A percentile compares a stretch with the other conserved stretches of the same genome.
phyloP scores from a whole-genome alignment of 2,113 vertebrate genomes.

The Amazona vittata region DNA sequence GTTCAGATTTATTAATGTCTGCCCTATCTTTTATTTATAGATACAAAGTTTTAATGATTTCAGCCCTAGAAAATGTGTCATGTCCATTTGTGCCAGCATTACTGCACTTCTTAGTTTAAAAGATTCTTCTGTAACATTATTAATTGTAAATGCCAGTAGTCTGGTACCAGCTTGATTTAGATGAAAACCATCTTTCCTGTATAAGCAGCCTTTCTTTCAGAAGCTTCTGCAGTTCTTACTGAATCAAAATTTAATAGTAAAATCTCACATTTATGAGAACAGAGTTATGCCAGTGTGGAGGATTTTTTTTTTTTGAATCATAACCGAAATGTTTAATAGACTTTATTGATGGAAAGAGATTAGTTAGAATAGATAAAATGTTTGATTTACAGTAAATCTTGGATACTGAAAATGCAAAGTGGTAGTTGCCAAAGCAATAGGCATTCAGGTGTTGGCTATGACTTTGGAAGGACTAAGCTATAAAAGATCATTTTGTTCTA shows the following conservation, averaged over 20 bases:
- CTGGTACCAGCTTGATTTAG: background rate
- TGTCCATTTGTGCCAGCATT: background rate
- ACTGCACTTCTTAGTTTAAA: background rate
- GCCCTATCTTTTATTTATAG: slow-evolving; percentile 56
- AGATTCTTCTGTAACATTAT: background rate
- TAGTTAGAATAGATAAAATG: background rate
- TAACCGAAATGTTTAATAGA: background rate
- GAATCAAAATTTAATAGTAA: background rate
- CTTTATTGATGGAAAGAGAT: background rate
- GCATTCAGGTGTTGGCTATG: background rate
- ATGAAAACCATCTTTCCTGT: background rate
- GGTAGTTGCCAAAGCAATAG: background rate
- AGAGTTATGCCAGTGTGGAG: background rate
- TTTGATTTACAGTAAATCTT: background rate
- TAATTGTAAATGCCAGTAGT: slow-evolving; percentile 1
- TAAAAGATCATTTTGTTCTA: background rate
- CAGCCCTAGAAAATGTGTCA: slow-evolving; percentile 9
- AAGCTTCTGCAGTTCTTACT: background rate
- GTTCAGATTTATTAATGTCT: slow-evolving; percentile 32
- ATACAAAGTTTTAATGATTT: slow-evolving; percentile 41
- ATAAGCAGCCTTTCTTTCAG: background rate
- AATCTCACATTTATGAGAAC: background rate
- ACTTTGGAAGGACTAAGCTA: background rate
- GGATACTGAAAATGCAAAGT: background rate
- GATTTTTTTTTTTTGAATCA: background rate